Base-by-base conservation (phyloP, 64 coral and sea anemone species). In the Stylophora pistillata region DNA sequence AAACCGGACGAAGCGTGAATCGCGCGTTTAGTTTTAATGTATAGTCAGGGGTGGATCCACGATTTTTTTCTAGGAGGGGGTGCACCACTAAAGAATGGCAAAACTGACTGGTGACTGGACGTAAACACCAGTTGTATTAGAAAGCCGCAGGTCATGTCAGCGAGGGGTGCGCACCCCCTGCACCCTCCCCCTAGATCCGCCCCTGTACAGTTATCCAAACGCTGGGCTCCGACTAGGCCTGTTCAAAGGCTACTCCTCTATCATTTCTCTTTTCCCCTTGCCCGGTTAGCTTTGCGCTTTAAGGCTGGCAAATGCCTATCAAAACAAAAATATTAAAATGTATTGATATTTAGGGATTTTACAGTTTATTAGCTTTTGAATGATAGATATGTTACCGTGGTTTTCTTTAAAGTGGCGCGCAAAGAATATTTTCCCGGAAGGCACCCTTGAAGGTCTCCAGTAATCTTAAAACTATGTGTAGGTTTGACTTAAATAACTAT, bases 191-290 rank as follows among this genome's bases (percentile, higher is more conserved):
- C n/a, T n/a, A n/a, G n/a, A n/a, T n/a, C n/a, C n/a, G n/a, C n/a
- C n/a, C n/a, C n/a, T n/a, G n/a, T n/a, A n/a, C n/a, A n/a, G n/a
- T 31, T 73, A 73, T 73, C 71, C 71, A 30, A 23, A 73, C 71
- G 71, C 71, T 73, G 71, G 71, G 30, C 71, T 73, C 71, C 71
- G 71, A 73, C 30, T 27, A 73, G 71, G 71, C 71, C 71, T 73
- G 27, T 73, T 73, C 71, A 73, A 73, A 73, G 71, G 71, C 71
- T 73, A 73, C 28, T 73, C 28, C 28, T 9, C 71, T 30, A 1
- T 16, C 32, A 30, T 9, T 30, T 1, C 32, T 73, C 30, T 73
- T 73, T 73, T 73, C 71, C 26, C 26, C 32, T 41, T 5, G 16
- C 6, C 47, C 74, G 4, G 74, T 76, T 31, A 76, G 74, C 53